Percentiles rank a stretch among this genome's conserved stretches.
phyloP scores from a whole-genome alignment of 2,888 invertebrate genomes.

The Hirtodrosophila trivittata region DNA sequence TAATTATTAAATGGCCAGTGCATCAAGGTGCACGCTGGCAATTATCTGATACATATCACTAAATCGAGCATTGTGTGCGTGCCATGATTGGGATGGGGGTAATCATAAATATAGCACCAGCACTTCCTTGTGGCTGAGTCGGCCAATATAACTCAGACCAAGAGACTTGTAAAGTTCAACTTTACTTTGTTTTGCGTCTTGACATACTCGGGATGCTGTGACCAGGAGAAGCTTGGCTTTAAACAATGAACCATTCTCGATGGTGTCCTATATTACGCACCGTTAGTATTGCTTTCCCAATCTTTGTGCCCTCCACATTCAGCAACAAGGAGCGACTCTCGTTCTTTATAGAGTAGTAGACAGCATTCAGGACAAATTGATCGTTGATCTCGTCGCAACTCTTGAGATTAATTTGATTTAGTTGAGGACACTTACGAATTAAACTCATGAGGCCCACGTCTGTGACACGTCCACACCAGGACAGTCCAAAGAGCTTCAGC shows the following conservation, averaged over 20 bases:
- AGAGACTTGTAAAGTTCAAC: conserved; percentile 43
- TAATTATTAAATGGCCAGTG: conserved; percentile 49
- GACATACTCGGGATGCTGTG: conserved; percentile 56
- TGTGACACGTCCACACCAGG: conserved; percentile 49
- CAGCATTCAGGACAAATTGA: conserved; percentile 55
- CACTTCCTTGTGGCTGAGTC: conserved; percentile 58
- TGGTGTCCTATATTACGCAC: conserved; percentile 38
- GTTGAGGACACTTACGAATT: conserved; percentile 45
- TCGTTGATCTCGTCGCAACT: conserved; percentile 55
- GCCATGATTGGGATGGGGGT: conserved; percentile 9
- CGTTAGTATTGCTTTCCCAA: conserved; percentile 32
- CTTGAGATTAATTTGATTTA: conserved; percentile 47
- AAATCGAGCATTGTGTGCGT: conserved; percentile 66
- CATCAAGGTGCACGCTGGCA: conserved; percentile 46
- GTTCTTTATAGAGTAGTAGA: conserved; percentile 40
- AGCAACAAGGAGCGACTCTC: conserved; percentile 30
- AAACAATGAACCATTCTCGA: no score
- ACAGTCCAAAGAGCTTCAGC: conserved; percentile 34
- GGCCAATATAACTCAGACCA: conserved; percentile 4
- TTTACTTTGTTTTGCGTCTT: conserved; percentile 45
- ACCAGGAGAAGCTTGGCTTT: background rate
- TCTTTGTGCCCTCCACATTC: conserved; percentile 46
- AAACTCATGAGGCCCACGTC: conserved; percentile 55
- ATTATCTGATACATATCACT: conserved; percentile 52
- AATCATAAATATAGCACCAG: conserved; percentile 56